Conservation (phyloP, 1,140 invertebrate genomes). For the Drosophila persimilis region DNA sequence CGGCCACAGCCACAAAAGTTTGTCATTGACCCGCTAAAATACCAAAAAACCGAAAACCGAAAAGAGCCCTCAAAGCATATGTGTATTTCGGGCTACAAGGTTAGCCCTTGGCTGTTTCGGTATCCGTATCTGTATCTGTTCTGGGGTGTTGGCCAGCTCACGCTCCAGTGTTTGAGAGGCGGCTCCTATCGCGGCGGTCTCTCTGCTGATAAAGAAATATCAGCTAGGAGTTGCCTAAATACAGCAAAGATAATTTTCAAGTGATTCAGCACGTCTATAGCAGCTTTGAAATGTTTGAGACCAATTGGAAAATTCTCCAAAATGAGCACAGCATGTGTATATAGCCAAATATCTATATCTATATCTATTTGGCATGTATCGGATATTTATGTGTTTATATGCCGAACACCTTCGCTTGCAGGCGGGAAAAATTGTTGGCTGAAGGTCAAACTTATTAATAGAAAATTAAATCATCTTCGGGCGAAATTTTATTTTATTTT, state of each 20-base stretch:
- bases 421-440: slow-evolving; percentile 57
- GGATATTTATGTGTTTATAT: slow-evolving; percentile 48
- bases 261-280: slow-evolving; percentile 25
- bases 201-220: slow-evolving; percentile 46
- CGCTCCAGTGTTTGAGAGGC: neutral
- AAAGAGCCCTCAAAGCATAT: slow-evolving; percentile 21
- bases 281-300: slow-evolving; percentile 28
- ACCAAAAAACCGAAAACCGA: too few species aligned
- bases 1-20: slow-evolving; percentile 43
- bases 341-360: slow-evolving; percentile 17
- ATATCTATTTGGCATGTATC: slow-evolving; percentile 5
- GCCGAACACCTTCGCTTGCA: slow-evolving; percentile 55
- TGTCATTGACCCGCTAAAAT: slow-evolving; percentile 67
- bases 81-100: slow-evolving; percentile 42
- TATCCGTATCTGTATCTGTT: neutral
- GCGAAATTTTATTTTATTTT: slow-evolving; percentile 63
- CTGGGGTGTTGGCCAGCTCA: slow-evolving; percentile 17
- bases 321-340: slow-evolving; percentile 26
- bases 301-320: slow-evolving; percentile 37
- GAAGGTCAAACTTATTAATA: slow-evolving; percentile 79
- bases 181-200: slow-evolving; percentile 12
- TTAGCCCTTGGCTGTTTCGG: neutral
- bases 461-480: slow-evolving; percentile 78
- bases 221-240: slow-evolving; percentile 34
- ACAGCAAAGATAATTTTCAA: slow-evolving; percentile 40